Conservation (phyloP, 1,140 invertebrate genomes). For the Anadara kagoshimensis region DNA sequence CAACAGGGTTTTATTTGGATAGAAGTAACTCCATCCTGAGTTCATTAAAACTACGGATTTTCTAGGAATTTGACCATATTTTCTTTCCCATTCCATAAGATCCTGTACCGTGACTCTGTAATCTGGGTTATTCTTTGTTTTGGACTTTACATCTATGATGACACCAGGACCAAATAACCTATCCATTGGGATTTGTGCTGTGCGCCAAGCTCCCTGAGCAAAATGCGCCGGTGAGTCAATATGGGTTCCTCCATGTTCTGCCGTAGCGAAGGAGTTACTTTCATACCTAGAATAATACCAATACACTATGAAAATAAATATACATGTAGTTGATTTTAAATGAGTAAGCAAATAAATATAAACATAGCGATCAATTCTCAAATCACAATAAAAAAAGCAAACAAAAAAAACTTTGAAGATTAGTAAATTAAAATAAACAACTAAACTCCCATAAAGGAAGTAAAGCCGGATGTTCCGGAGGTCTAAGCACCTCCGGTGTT, state of each 20-base stretch:
- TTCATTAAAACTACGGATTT: constrained; percentile 75
- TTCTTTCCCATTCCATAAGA: constrained; percentile 72
- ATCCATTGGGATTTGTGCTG: constrained; percentile 79
- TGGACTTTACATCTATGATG: constrained; percentile 77
- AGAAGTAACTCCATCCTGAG: constrained; percentile 73
- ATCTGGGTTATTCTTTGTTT: constrained; percentile 63
- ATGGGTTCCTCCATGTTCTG: constrained; percentile 81
- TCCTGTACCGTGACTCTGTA: constrained; percentile 63
- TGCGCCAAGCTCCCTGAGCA: constrained; percentile 73
- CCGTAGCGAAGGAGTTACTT: constrained; percentile 77
- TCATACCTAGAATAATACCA: constrained; percentile 74
- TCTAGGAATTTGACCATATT: constrained; percentile 72
- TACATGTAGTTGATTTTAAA: too few relatives aligned
- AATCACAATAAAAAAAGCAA: too few relatives aligned
- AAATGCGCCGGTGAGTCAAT: constrained; percentile 47
- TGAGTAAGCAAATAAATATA: too few relatives aligned
- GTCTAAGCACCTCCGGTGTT: too few relatives aligned
- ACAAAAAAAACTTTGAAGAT: too few relatives aligned
- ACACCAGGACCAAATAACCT: constrained; percentile 78
- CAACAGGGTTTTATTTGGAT: constrained; percentile 48
- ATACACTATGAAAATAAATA: too few relatives aligned
- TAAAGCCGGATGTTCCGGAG: too few relatives aligned
- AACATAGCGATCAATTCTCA: too few relatives aligned
- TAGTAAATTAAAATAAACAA: too few relatives aligned
- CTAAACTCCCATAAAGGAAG: too few relatives aligned